Percentiles rank a stretch among this genome's conserved stretches.
Conservation (phyloP, 1,140 invertebrate genomes). For the Capitella teleta region DNA sequence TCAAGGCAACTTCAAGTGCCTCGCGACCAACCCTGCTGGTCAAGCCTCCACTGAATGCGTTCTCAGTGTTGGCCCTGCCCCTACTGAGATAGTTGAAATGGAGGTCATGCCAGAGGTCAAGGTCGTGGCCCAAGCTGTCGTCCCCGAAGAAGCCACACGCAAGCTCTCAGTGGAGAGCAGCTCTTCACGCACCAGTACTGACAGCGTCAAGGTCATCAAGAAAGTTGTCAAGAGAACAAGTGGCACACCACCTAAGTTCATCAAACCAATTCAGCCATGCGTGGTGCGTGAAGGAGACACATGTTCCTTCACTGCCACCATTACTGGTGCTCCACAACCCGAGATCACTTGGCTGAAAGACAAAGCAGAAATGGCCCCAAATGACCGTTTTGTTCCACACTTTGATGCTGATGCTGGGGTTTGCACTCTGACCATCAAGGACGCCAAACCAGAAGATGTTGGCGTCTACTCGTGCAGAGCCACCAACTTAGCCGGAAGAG, state of each 20-base stretch:
- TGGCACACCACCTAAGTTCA: conserved; percentile 67
- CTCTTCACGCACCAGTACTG: not conserved
- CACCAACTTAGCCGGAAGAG: conserved; percentile 77
- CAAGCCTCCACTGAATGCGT: conserved; percentile 9
- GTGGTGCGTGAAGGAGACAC: conserved; percentile 72
- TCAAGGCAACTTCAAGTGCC: conserved; percentile 19
- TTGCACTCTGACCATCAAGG: conserved; percentile 57
- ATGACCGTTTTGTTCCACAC: not conserved
- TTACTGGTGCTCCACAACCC: conserved; percentile 15
- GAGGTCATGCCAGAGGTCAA: not conserved
- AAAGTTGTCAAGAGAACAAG: conserved; percentile 12
- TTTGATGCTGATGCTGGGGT: conserved; percentile 9
- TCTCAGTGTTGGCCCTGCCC: conserved; percentile 7
- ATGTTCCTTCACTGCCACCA: conserved; percentile 60
- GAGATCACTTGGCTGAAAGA: conserved; percentile 19
- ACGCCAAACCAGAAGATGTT: conserved; percentile 75
- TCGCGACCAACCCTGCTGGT: conserved; percentile 13
- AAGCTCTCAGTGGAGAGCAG: not conserved
- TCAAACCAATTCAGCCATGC: conserved; percentile 86
- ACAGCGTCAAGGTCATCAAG: conserved; percentile 7
- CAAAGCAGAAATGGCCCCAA: conserved; percentile 9
- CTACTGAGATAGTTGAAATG: not conserved
- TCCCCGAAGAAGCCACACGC: not conserved
- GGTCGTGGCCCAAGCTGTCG: not conserved
- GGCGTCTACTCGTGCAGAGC: conserved; percentile 86